phyloP scores from a whole-genome alignment of 2,797 vertebrate genomes.

The Spinus pinus region DNA sequence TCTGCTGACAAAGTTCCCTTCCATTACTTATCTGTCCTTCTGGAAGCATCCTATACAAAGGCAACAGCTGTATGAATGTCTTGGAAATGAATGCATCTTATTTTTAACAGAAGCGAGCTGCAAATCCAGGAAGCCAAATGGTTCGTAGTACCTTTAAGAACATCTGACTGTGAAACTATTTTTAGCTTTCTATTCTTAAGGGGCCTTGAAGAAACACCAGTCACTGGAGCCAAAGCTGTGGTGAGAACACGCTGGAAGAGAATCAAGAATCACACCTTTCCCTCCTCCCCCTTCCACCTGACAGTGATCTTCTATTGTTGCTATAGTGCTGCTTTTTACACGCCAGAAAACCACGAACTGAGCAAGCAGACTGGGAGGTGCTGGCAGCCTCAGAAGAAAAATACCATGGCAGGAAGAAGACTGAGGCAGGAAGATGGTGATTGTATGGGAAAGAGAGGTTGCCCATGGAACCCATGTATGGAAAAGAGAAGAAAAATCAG shows the following conservation, averaged over 20 bases:
- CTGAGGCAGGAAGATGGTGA: neutral
- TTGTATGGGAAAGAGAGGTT: neutral
- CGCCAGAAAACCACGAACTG: conserved; percentile 2
- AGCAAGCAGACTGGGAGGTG: conserved; percentile 43
- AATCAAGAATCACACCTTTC: conserved; percentile 67
- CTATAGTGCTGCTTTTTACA: conserved; percentile 36
- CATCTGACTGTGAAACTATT: conserved; percentile 62
- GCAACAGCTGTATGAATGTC: neutral
- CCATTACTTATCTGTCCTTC: neutral
- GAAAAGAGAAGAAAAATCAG: neutral
- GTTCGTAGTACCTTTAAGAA: conserved; percentile 48
- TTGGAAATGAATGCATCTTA: neutral
- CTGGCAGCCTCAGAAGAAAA: conserved; percentile 35
- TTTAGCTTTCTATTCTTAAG: conserved; percentile 64
- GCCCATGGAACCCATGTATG: neutral
- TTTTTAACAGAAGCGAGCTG: conserved; percentile 9
- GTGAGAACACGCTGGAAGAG: conserved; percentile 58
- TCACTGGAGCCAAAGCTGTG: conserved; percentile 57
- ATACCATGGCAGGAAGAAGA: neutral
- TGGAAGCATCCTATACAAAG: neutral
- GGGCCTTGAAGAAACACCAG: conserved; percentile 57
- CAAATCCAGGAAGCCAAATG: conserved; percentile 29
- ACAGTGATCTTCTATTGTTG: conserved; percentile 60
- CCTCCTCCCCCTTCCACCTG: conserved; percentile 39
- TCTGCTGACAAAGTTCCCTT: neutral